Conservation (phyloP, 1,140 invertebrate genomes). For the Lasioglossum baleicum region DNA sequence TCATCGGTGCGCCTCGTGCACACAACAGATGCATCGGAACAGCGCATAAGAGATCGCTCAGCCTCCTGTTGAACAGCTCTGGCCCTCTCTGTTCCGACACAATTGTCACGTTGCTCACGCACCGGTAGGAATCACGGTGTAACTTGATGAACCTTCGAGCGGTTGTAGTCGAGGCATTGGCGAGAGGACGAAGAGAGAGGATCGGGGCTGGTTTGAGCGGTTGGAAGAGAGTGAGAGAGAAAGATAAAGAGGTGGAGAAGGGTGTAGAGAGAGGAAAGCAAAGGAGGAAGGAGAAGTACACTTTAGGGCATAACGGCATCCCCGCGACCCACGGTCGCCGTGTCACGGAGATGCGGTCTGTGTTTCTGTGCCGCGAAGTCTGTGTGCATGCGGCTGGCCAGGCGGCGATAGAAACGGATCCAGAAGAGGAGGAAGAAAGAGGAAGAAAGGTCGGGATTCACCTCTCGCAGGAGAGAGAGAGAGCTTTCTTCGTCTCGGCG, state of each 20-base stretch:
- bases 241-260: neutral
- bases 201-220: too few relatives aligned
- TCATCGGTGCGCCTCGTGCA: too few relatives aligned
- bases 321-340: constrained; percentile 62
- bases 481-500: constrained; percentile 15
- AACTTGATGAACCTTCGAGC: neutral
- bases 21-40: too few relatives aligned
- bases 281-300: constrained; percentile 62
- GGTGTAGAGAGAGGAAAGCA: neutral
- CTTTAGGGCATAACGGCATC: constrained; percentile 77
- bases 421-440: neutral
- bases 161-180: neutral
- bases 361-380: constrained; percentile 30
- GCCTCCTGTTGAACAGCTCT: too few relatives aligned
- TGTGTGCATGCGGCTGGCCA: neutral
- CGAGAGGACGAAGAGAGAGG: neutral
- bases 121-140: neutral
- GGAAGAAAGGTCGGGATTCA: constrained; percentile 29
- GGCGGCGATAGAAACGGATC: constrained; percentile 14
- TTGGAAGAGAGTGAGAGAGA: too few relatives aligned
- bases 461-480: neutral
- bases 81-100: neutral
- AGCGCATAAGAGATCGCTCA: too few relatives aligned
- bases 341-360: constrained; percentile 37
- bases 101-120: constrained; percentile 4